Evolutionary conservation across 2,797 vertebrate genomes (phyloP), one percentile per base, ranked within the genome.

Genomic region (Clarias fuscus): DNA sequence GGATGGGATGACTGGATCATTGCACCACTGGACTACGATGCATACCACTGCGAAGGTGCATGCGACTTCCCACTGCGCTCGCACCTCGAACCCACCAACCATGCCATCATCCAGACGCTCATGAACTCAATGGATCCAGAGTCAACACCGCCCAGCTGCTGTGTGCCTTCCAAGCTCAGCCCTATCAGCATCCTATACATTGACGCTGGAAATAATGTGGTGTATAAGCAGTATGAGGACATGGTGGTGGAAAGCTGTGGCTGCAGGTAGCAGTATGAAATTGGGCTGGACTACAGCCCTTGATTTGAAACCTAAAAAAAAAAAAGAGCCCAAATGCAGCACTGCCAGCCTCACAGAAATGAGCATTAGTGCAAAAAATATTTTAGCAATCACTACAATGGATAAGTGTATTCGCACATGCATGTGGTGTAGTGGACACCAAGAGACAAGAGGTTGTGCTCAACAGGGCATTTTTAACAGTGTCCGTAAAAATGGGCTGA

Each of bases 1-100:
- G 96, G 96, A 90, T 97, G 96, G 96, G 96, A 97, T 1, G 96
- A 97, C 93, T 97, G 96, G 96, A 97, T 97, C 89, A 97, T 97
- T 1, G 96, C 96, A 0, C 96, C 96, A 0, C 90, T 97, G 91
- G 96, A 97, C 91, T 97, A 97, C 0, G 96, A 97, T 92, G 96
- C 96, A 0, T 95, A 96, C 85, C 96, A 97, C 91, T 97, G 96
- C 7, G 96, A 97, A 90, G 96, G 96, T 27, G 91, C 95, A 5
- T 97, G 96, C 0, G 96, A 97, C 88, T 97, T 97, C 89, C 96
- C 96, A 0, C 89, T 97, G 91, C 95, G 96, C 80, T 97, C 96
- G 8, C 96, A 97, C 89, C 94, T 97, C 4, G 96, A 97, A 90
- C 96, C 96, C 86, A 97, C 96, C 89, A 97, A 97, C 93, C 96